Base-by-base conservation (phyloP, 2,888 invertebrate genomes). In the Phanerotoma sp. region DNA sequence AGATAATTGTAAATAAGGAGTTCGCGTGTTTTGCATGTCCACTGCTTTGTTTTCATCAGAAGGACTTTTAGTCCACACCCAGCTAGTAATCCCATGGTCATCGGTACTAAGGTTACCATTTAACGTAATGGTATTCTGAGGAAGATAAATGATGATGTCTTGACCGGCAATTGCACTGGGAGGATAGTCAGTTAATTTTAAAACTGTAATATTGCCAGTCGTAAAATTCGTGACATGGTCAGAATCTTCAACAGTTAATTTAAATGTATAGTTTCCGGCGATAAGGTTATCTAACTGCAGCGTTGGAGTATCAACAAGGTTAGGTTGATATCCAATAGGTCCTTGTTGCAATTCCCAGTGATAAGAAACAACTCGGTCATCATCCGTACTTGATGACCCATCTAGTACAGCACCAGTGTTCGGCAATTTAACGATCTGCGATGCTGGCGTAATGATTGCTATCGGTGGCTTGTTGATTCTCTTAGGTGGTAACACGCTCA, bases 31-130 rank as follows among this genome's bases (percentile, higher is more conserved):
- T 82, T 96, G 93, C 93, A 96, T 96, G 72, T 96, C 96, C 9
- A 93, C 95, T 1, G 94, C 93, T 72, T 93, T 91, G 63, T 91
- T 88, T 62, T 91, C 89, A 71, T 92, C 92, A 44, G 89, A 88
- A 0, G 89, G 85, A 46, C 91, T 89, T 74, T 95, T 95, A 0
- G 93, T 94, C 96, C 96, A 96, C 76, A 96, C 95, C 91, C 96
- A 97, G 20, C 88, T 91, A 0, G 86, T 87, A 66, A 96, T 96
- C 64, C 92, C 93, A 68, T 93, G 91, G 78, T 96, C 96, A 71
- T 97, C 96, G 0, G 91, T 90, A 59, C 95, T 96, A 56, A 89
- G 81, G 66, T 91, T 96, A 4, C 96, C 96, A 75, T 93, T 93
- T 20, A 97, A 79, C 0, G 89, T 91, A 9, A 94, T 84, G 37